A percentile compares a stretch with the other conserved stretches of the same genome.
phyloP scores from a whole-genome alignment of 2,888 invertebrate species.

The Byasa hedistus region DNA sequence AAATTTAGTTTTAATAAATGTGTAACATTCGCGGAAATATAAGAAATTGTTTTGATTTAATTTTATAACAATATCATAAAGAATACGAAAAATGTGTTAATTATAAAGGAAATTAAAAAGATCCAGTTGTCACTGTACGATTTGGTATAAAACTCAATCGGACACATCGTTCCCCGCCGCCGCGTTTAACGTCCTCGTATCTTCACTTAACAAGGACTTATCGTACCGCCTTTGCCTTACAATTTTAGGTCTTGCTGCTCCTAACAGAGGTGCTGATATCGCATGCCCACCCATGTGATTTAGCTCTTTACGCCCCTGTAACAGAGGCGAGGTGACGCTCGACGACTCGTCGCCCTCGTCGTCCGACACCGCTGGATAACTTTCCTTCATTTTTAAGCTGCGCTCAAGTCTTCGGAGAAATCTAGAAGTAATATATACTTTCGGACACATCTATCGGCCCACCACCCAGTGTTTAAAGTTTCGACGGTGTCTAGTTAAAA shows the following conservation, averaged over 20 bases:
- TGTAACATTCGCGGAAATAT: no score
- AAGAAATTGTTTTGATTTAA: no score
- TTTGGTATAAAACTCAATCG: constrained; percentile 48
- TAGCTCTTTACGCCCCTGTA: constrained; percentile 70
- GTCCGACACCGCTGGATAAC: constrained; percentile 79
- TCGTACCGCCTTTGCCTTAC: constrained; percentile 72
- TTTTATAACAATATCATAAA: neutral
- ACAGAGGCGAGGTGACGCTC: constrained; percentile 82
- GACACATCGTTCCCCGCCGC: constrained; percentile 70
- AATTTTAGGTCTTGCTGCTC: constrained; percentile 69
- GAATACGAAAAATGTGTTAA: constrained; percentile 2
- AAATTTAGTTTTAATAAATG: no score
- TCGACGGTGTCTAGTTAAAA: no score
- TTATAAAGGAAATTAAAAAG: constrained; percentile 11
- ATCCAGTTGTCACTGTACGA: neutral
- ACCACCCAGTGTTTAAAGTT: no score
- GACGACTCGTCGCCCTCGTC: constrained; percentile 82
- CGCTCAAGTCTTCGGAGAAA: constrained; percentile 85
- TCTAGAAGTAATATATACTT: constrained; percentile 59
- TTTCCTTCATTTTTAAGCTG: constrained; percentile 84
- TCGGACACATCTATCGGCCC: no score
- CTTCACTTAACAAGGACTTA: constrained; percentile 66
- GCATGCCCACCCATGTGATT: constrained; percentile 61
- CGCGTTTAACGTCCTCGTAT: constrained; percentile 66
- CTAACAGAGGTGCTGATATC: constrained; percentile 71